Base-by-base conservation (phyloP, 2,888 invertebrate genomes). In the Eumerus sabulonum region DNA sequence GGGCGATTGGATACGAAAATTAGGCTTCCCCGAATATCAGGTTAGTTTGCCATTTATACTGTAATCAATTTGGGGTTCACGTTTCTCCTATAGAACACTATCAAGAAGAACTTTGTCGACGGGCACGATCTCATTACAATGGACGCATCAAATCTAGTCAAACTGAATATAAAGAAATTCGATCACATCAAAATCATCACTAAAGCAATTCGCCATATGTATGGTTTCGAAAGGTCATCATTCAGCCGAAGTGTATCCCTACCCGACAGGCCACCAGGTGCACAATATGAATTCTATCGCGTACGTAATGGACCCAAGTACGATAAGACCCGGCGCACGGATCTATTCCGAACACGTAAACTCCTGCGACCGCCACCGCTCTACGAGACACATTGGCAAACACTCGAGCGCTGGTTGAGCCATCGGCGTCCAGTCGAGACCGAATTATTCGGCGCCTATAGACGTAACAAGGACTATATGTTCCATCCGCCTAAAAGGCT, bases 341-440 rank as follows among this genome's bases (percentile, higher is more conserved):
- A 91, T 35, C 84, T 92, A 0, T 88, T 91, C 0, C 88, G 91
- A 0, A 90, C 89, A 87, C 90, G 91, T 90, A 90, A 91, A 63
- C 88, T 92, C 0, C 71, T 92, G 3, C 87, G 87, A 70, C 89
- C 90, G 0, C 87, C 87, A 4, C 90, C 90, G 0, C 53, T 87
- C 0, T 83, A 90, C 9, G 67, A 88, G 48, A 89, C 90, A 19
- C 92, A 92, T 54, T 92, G 92, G 92, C 90, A 91, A 0, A 71
- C 83, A 7, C 83, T 88, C 72, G 87, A 88, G 45, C 81, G 82
- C 18, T 83, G 85, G 83, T 42, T 85, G 3, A 64, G 66, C 5
- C 83, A 83, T 44, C 44, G 44, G 0, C 83, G 73, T 5, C 72
- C 82, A 0, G 62, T 81, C 1, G 71, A 83, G 38, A 82, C 70